Evolutionary conservation across 2,113 vertebrate species (phyloP), one percentile per base, ranked within the genome.

Genomic region (Tauraco erythrolophus): DNA sequence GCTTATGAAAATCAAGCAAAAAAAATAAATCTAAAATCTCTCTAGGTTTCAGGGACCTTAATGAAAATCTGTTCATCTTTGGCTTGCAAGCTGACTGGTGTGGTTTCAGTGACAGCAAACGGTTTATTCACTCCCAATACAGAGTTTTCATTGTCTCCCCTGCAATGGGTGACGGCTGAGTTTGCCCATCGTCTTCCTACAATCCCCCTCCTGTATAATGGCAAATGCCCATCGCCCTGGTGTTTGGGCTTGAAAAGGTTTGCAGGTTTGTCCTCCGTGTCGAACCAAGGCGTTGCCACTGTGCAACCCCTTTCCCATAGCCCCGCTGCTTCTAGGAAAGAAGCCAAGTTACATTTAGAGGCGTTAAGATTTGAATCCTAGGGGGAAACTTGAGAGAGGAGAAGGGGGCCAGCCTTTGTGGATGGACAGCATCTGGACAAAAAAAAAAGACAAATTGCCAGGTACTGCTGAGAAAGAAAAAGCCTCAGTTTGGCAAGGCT

Each of bases 341-440:
- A 89, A 94, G 94, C 93, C 91, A 94, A 96, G 64, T 28, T 89
- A 46, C 37, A 64, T 89, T 91, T 81, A 78, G 72, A 91, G 51
- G 69, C 94, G 95, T 87, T 89, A 94, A 94, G 80, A 53, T 87
- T 69, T 91, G 61, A 94, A 94, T 92, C 83, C 86, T 95, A 33
- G 66, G 50, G 68, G 69, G 86, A 96, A 95, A 96, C 65, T 11
- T 64, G 61, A 94, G 91, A 95, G 64, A 39, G 75, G 84, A 92
- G 72, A 60, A 91, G 45, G 57, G 62, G 76, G 65, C 14, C 72
- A 82, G 45, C 39, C n/a, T 91, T 79, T 76, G 78, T 78, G 33
- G 51, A 75, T 71, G 81, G 77, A 79, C 61, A 88, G 78, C 65
- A 82, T 78, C 35, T 2, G 28, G 53, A 66, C n/a, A 12, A 76